Percentiles rank a stretch among this genome's conserved stretches.
Evolutionary conservation across 2,113 vertebrate genomes (phyloP).

Genomic region (Orcinus orca): DNA sequence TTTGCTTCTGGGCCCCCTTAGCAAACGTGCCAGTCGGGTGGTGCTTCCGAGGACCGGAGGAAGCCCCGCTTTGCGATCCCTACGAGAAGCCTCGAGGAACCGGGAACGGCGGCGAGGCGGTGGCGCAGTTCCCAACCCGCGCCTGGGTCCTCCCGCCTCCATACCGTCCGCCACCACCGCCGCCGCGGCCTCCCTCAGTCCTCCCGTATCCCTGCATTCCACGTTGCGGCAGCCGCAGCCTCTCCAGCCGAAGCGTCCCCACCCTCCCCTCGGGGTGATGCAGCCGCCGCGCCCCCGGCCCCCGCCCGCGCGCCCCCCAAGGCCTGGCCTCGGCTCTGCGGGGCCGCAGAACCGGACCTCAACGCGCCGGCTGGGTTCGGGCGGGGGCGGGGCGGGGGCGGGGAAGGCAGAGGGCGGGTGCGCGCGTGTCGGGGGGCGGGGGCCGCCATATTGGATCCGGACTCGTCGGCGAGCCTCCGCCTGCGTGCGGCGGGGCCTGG

Average conservation of each 20-base stretch:
- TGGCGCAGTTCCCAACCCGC: not conserved
- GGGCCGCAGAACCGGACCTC: constrained; percentile 1
- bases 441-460: constrained; percentile 81
- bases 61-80: rapidly evolving
- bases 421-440: not conserved
- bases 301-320: constrained; percentile 18
- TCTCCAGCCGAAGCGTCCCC: not conserved
- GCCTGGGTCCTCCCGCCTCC: not conserved
- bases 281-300: not conserved
- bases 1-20: too few species aligned
- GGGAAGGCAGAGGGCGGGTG: not conserved
- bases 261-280: constrained; percentile 38
- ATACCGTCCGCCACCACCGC: not conserved
- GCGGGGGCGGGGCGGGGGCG: constrained; percentile 29
- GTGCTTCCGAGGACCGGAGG: not conserved
- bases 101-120: not conserved
- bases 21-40: not conserved
- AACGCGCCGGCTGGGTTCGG: constrained; percentile 54
- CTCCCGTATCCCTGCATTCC: constrained; percentile 79
- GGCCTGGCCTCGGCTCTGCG: constrained; percentile 36
- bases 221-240: constrained; percentile 50
- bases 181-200: constrained; percentile 30
- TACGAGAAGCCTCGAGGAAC: too few species aligned
- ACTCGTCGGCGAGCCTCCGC: constrained; percentile 49
- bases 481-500: constrained; percentile 51